phyloP scores from a whole-genome alignment of 92 coral and sea anemone species.

The Actinernus sp. region DNA sequence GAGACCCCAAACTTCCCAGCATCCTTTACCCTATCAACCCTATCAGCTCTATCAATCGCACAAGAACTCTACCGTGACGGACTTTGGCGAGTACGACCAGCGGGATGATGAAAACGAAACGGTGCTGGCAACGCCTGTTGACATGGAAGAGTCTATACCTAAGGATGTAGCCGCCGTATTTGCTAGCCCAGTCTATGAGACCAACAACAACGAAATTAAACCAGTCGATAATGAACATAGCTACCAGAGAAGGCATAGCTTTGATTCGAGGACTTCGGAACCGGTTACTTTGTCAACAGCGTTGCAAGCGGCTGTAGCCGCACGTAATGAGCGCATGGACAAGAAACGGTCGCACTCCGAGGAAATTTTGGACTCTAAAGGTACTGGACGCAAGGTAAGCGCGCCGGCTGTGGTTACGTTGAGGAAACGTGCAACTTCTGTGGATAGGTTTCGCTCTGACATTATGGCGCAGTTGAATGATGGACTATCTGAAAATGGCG shows the following conservation, averaged over 20 bases:
- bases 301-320: constrained; percentile 82
- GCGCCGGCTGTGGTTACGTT: constrained; percentile 53
- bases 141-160: constrained; percentile 4
- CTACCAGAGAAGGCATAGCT: constrained; percentile 19
- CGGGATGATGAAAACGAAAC: neutral
- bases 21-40: neutral
- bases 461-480: constrained; percentile 54
- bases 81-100: constrained; percentile 2
- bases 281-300: constrained; percentile 73
- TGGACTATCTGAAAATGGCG: neutral
- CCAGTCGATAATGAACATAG: neutral
- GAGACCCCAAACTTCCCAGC: constrained; percentile 22
- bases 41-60: neutral
- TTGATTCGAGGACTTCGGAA: constrained; percentile 30
- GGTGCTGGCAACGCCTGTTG: neutral
- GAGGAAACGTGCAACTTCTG: constrained; percentile 39
- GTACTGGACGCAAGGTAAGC: constrained; percentile 45
- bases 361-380: neutral
- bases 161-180: constrained; percentile 7
- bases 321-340: constrained; percentile 60
- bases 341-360: constrained; percentile 19
- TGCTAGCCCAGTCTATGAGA: constrained; percentile 26
- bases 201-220: constrained; percentile 4
- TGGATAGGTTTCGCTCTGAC: constrained; percentile 58
- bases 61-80: neutral